phyloP scores from a whole-genome alignment of 30 jellyfish, hydroid and myxozoan species.

The Cassiopea xamachana region DNA sequence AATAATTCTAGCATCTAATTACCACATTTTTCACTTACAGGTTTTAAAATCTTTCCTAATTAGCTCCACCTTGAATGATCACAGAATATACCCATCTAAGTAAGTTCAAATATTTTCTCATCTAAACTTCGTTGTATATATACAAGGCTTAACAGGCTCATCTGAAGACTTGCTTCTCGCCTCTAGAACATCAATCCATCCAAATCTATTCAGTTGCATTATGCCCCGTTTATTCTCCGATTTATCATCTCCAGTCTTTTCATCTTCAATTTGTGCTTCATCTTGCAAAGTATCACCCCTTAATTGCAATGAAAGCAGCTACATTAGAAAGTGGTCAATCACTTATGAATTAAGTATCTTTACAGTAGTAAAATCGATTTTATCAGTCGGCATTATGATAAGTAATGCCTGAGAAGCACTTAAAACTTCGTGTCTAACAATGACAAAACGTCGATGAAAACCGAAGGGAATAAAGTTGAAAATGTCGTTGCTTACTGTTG shows the following conservation, averaged over 20 bases:
- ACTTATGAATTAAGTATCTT: no score
- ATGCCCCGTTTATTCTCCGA: constrained; percentile 17
- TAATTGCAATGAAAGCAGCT: not conserved
- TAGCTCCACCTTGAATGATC: no score
- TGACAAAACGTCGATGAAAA: not conserved
- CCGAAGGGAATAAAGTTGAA: not conserved
- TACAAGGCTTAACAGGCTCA: constrained; percentile 27
- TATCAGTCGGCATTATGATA: no score
- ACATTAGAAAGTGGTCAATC: not conserved
- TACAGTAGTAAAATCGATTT: no score
- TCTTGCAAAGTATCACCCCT: constrained; percentile 3
- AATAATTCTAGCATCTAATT: no score
- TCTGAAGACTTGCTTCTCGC: constrained; percentile 51
- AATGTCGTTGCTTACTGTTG: not conserved
- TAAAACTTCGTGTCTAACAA: not conserved
- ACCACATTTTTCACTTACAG: no score
- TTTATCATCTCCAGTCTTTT: not conserved
- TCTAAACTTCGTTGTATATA: constrained; percentile 58
- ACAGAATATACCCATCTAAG: no score
- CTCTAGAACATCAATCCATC: constrained; percentile 70
- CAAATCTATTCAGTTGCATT: constrained; percentile 67
- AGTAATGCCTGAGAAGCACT: not conserved
- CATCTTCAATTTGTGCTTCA: not conserved
- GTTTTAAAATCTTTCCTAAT: no score
- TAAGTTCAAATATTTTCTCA: not conserved